phyloP scores from a whole-genome alignment of 2,888 invertebrate genomes.

The Cosmopolites sordidus region DNA sequence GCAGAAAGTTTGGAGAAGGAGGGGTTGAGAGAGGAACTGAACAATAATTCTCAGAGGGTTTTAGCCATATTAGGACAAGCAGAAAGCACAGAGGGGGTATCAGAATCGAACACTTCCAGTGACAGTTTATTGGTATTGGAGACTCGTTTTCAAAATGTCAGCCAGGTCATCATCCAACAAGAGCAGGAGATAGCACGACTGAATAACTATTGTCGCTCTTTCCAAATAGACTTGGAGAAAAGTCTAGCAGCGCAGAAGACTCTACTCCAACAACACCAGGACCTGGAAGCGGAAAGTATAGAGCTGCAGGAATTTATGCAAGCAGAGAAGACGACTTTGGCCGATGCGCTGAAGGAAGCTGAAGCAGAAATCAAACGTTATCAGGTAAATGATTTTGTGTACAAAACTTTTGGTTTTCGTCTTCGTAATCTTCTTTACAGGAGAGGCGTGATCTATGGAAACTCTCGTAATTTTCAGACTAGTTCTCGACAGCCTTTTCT shows the following conservation, averaged over 20 bases:
- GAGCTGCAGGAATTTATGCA: slow-evolving; percentile 87
- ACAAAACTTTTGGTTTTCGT: too few species aligned
- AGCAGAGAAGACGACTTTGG: slow-evolving; percentile 75
- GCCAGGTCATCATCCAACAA: slow-evolving; percentile 69
- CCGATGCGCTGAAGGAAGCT: slow-evolving; percentile 73
- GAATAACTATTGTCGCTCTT: slow-evolving; percentile 63
- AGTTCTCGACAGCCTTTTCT: too few species aligned
- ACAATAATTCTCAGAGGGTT: slow-evolving; percentile 69
- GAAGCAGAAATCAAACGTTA: slow-evolving; percentile 58
- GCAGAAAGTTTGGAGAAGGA: slow-evolving; percentile 69
- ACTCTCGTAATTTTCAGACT: too few species aligned
- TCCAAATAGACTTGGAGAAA: slow-evolving; percentile 64
- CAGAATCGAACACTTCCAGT: slow-evolving; percentile 38
- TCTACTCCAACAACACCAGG: slow-evolving; percentile 69
- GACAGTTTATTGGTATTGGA: slow-evolving; percentile 75
- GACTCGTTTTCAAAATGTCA: slow-evolving; percentile 69
- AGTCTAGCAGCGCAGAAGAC: slow-evolving; percentile 64
- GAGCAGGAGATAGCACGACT: slow-evolving; percentile 71
- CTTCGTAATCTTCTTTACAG: too few species aligned
- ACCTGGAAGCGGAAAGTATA: slow-evolving; percentile 72
- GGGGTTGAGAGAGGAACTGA: slow-evolving; percentile 69
- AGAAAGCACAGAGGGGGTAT: slow-evolving; percentile 52
- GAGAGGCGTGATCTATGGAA: too few species aligned
- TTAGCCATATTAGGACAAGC: slow-evolving; percentile 57
- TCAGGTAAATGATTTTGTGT: slow-evolving; percentile 23